phyloP scores from a whole-genome alignment of 2,888 invertebrate species.

The Idaea biselata region DNA sequence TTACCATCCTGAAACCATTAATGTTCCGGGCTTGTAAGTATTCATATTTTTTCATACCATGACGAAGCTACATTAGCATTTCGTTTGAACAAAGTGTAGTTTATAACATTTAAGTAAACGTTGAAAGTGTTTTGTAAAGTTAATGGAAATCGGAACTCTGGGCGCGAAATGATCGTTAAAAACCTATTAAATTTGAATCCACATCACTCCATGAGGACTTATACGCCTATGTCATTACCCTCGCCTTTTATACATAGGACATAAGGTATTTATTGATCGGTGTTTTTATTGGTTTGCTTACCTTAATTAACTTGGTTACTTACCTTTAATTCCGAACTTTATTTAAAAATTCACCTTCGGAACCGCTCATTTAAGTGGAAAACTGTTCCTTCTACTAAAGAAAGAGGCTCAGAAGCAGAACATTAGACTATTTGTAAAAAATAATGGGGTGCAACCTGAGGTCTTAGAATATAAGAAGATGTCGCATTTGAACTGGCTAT shows the following conservation, averaged over 20 bases:
- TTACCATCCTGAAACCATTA: too few species aligned
- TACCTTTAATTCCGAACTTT: neutral
- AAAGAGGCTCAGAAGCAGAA: neutral
- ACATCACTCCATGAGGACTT: neutral
- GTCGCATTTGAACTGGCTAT: too few species aligned
- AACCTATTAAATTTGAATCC: constrained; percentile 37
- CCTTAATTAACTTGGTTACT: neutral
- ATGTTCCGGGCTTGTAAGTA: too few species aligned
- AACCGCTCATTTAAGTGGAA: neutral
- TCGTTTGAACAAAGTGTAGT: neutral
- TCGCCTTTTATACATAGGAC: neutral
- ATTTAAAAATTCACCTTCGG: neutral
- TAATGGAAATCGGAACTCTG: constrained; percentile 17
- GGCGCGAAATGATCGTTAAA: constrained; percentile 36
- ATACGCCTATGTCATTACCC: neutral
- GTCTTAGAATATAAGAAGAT: too few species aligned
- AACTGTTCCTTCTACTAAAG: neutral
- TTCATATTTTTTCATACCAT: constrained; percentile 19
- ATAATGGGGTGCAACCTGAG: too few species aligned
- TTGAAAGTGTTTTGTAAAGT: neutral
- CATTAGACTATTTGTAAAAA: too few species aligned
- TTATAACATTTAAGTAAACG: neutral
- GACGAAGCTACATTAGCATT: constrained; percentile 7
- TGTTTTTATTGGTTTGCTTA: neutral
- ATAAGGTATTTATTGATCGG: neutral